These are phyloP conservation scores for Yasuhikotakia modesta DNA, from an alignment of 2,797 vertebrate genomes.

Conservation along the genomic window DNA sequence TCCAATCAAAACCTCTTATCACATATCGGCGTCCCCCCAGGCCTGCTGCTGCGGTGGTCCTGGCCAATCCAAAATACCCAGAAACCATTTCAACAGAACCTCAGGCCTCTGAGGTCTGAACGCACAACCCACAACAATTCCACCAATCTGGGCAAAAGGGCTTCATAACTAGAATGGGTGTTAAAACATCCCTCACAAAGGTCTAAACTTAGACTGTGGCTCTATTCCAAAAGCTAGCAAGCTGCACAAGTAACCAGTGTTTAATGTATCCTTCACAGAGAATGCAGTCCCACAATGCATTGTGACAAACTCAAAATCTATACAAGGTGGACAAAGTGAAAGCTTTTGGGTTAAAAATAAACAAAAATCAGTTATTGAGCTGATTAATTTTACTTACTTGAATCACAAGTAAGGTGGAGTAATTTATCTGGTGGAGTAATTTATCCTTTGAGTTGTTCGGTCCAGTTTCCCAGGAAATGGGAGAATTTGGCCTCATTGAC, in stretches of 20 bases:
- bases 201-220: constrained; percentile 27
- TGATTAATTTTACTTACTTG: no score
- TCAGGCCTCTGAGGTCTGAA: constrained; percentile 46
- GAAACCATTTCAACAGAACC: constrained; percentile 51
- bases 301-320: neutral
- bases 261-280: neutral
- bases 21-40: constrained; percentile 57
- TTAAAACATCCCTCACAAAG: constrained; percentile 16
- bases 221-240: constrained; percentile 10
- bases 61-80: constrained; percentile 65
- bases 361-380: no score
- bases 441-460: no score
- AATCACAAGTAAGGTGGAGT: no score
- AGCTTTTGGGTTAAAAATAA: neutral
- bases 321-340: no score
- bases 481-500: no score
- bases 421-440: no score
- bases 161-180: constrained; percentile 14
- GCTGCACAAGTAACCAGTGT: neutral
- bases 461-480: no score
- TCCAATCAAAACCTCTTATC: constrained; percentile 69
- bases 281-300: constrained; percentile 1
- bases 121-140: constrained; percentile 8
- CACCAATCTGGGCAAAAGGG: constrained; percentile 32
- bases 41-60: constrained; percentile 43